Evolutionary conservation across 2,113 vertebrate species (phyloP), one percentile per base, ranked within the genome.

Genomic region (Mormoops blainvillei): DNA sequence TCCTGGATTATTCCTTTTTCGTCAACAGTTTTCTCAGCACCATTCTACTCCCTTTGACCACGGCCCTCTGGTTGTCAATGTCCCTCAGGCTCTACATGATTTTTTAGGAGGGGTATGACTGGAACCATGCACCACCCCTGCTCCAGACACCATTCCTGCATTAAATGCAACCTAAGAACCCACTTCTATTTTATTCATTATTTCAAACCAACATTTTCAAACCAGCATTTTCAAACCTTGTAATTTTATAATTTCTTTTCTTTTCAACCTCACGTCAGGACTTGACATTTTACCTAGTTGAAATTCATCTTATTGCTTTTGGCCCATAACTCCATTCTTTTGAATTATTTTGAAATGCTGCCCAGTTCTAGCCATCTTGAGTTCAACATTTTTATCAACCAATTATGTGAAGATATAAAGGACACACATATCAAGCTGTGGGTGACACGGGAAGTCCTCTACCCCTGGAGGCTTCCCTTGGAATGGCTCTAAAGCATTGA

Each of bases 261-360:
- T 77, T 70, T 63, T 95, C 87, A 61, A 71, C 43, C 58, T 80
- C 48, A 86, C 90, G 76, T 94, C 16, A 78, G n/a, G 38, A 89
- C 65, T 84, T 96, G 93, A 97, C 80, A 93, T 96, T 97, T 96
- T 89, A 96, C 36, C 65, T 70, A 87, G 74, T 48, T 94, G 33
- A 95, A 95, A 87, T 95, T 93, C 45, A 58, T 91, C 74, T 80
- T 96, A 96, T 24, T 95, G 89, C 93, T 94, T 97, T 96, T 96
- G 95, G 94, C 92, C 36, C 65, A 19, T 80, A 80, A 89, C 33
- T 41, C n/a, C 22, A 41, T 22, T 86, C 89, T 87, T 97, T 54
- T 86, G 82, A 96, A 74, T 94, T 91, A 93, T 91, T 97, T 96
- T 96, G 94, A 97, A 97, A 94, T 41, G 70, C 68, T 1, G 28